Evolutionary conservation across 2,797 vertebrate genomes (phyloP).

Genomic region (Ataeniobius toweri): DNA sequence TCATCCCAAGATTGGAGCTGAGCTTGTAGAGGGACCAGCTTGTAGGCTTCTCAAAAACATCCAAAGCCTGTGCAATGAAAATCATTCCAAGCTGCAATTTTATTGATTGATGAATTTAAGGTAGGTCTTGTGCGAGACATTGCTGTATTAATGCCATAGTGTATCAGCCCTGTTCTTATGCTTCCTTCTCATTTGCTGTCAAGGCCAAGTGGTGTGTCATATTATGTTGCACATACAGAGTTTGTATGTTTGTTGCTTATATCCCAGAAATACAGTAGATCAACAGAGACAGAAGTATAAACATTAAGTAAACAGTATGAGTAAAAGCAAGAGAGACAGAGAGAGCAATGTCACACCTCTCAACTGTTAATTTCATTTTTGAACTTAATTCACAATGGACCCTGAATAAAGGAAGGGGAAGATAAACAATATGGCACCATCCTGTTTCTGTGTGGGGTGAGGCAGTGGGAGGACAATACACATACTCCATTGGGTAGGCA

Average conservation of each 20-base stretch:
- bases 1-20: conserved; percentile 66
- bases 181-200: conserved; percentile 43
- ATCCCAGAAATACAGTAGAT: conserved; percentile 10
- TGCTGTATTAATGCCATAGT: conserved; percentile 44
- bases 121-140: conserved; percentile 41
- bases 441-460: conserved; percentile 46
- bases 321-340: conserved; percentile 1
- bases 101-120: conserved; percentile 64
- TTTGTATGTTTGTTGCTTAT: conserved; percentile 25
- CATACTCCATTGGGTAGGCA: conserved; percentile 22
- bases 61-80: conserved; percentile 56
- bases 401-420: conserved; percentile 19
- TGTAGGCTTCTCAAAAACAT: conserved; percentile 64
- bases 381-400: conserved; percentile 39
- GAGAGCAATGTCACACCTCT: conserved; percentile 21
- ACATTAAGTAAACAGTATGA: not conserved
- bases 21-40: conserved; percentile 64
- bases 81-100: conserved; percentile 52
- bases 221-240: conserved; percentile 21
- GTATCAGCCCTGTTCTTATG: conserved; percentile 36
- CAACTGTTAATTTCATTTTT: conserved; percentile 38
- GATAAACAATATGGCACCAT: conserved; percentile 34
- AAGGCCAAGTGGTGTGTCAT: conserved; percentile 46
- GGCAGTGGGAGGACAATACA: conserved; percentile 58
- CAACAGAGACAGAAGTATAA: conserved; percentile 7